Evolutionary conservation across 2,113 vertebrate species (phyloP).

Genomic region (Scartelaos histophorus): DNA sequence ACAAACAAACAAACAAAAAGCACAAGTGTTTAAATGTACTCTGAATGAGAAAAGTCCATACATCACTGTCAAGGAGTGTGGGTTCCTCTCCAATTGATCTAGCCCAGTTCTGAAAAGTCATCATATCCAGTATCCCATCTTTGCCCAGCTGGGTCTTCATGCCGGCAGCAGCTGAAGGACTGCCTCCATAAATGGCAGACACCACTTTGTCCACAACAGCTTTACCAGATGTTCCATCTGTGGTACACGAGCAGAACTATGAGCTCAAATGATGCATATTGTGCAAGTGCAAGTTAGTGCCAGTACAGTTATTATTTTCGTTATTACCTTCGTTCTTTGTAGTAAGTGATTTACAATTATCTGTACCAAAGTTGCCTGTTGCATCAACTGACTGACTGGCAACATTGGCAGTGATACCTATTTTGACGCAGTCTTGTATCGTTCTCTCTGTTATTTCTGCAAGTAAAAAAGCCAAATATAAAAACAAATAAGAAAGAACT

Average conservation of each 20-base stretch:
- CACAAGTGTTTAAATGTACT: neutral
- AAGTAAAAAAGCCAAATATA: slow-evolving; percentile 15
- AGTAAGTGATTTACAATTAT: slow-evolving; percentile 40
- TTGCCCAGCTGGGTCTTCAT: slow-evolving; percentile 76
- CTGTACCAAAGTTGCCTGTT: rapidly evolving
- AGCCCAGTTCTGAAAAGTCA: slow-evolving; percentile 81
- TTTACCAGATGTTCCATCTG: slow-evolving; percentile 23
- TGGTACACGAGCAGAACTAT: neutral
- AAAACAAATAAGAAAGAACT: neutral
- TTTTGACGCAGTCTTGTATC: slow-evolving; percentile 78
- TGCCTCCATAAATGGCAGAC: slow-evolving; percentile 83
- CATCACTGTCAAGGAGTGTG: slow-evolving; percentile 76
- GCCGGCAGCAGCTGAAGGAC: slow-evolving; percentile 56
- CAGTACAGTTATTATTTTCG: neutral
- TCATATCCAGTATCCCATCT: slow-evolving; percentile 60
- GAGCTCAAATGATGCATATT: neutral
- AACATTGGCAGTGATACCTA: slow-evolving; percentile 20
- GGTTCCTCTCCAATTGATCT: slow-evolving; percentile 76
- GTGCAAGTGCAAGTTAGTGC: neutral
- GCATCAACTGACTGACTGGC: rapidly evolving
- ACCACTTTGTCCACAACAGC: slow-evolving; percentile 80
- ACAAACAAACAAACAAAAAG: neutral
- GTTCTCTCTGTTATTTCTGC: slow-evolving; percentile 74
- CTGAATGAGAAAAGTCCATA: slow-evolving; percentile 21
- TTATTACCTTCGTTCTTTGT: slow-evolving; percentile 33